Base-by-base conservation (phyloP, 2,888 invertebrate species). In the Hydriomena furcata region DNA sequence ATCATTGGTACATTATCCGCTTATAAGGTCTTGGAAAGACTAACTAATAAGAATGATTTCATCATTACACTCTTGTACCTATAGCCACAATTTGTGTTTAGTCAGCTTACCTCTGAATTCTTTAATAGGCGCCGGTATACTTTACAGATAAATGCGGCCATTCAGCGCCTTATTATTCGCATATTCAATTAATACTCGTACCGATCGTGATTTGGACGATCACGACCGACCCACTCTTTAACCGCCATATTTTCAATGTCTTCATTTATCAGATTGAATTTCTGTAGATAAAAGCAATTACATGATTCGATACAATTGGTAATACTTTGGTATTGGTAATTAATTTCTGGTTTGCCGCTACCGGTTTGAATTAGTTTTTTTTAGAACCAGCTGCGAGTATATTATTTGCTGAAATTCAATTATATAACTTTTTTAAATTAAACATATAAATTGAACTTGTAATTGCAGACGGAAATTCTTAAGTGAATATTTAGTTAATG, bases 121-220 rank as follows among this genome's bases (percentile, higher is more conserved):
- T n/a, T n/a, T n/a, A n/a, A n/a, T n/a, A n/a, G n/a, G n/a, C n/a
- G 27, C n/a, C 8, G n/a, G 36, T 36, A 43, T 38, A 34, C 32
- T 50, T 50, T 38, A 38, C 44, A 38, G 7, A 34, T 23, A 13
- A 45, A 23, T 44, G 38, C 27, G 17, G 24, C 5, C 6, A 12
- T 2, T 31, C 7, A 28, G 23, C 27, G 24, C 21, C 79, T 80
- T 76, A 83, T 83, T 79, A 79, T 79, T 79, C 73, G 80, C 83
- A 77, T 82, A 77, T 79, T 77, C 76, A 78, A 85, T 84, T 83
- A 82, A 83, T 81, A n/a, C n/a, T n/a, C n/a, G n/a, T n/a, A 73
- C 78, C 63, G 65, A 73, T 81, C 84, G 80, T 86, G 84, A 78
- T 79, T 76, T 66, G 63, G 52, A 65, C 45, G 64, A 76, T 76